Base-by-base conservation (phyloP, 2,113 vertebrate species). In the Pipra filicauda region DNA sequence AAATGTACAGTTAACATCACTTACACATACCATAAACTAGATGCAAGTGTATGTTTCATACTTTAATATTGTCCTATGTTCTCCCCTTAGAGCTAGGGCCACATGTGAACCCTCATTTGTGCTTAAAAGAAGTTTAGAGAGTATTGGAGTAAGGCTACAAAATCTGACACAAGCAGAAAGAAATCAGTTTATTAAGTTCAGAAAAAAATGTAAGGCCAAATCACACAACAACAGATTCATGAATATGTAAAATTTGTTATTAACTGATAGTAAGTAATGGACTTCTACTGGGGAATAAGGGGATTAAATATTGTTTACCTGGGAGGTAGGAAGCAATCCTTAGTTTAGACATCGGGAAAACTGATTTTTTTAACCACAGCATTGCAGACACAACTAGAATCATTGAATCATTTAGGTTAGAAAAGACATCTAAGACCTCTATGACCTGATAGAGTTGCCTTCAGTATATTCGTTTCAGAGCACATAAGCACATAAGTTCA, bases 401-500 rank as follows among this genome's bases (percentile, higher is more conserved):
- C 21, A 49, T 27, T 13, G 22, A 57, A 55, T 76, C 26, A 76
- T 31, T 37, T 35, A 35, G 17, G 6, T 6, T 62, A 41, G 35
- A 35, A 76, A 70, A 62, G 20, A 54, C 14, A 43, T 11, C 52
- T 39, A 30, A 41, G 39, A 48, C 9, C 26, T 35, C 52, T 52
- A 59, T 59, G 71, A 27, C 23, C 22, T 54, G 22, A 39, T 33
- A 37, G 23, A 8, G 8, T 27, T 44, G 22, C 9, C 52, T 65
- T 72, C 15, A 7, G 21, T 37, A 5, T 12, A 24, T 51, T 49
- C 52, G 24, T 91, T 93, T 65, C 71, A 61, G 41, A 88, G 23
- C 35, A 69, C 0, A 0, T 30, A 76, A 52, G 12, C 33, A 85
- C n/a, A 1, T 39, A 70, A 66, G 8, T 39, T 83, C 8, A 30